A percentile compares a stretch with the other conserved stretches of the same genome.
Conservation (phyloP, 2,888 invertebrate species). For the Torymus aiolomorphi region DNA sequence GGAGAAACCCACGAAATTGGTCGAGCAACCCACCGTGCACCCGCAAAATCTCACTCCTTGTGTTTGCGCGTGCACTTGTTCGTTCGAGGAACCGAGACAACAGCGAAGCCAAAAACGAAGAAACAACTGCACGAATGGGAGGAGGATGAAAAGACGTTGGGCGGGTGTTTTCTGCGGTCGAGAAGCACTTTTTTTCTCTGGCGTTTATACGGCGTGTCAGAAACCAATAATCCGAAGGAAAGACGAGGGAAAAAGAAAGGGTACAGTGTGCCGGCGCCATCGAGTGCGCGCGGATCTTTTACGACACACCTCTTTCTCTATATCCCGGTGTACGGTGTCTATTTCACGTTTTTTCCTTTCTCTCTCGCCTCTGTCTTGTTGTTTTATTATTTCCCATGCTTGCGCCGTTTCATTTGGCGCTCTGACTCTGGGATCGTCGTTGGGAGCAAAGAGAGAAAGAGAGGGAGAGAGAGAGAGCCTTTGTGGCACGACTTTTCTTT, state of each 20-base stretch:
- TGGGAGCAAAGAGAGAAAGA: too few relatives aligned
- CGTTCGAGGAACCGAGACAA: neutral
- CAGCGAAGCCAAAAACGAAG: neutral
- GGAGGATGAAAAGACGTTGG: neutral
- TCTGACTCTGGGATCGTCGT: too few relatives aligned
- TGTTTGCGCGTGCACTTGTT: too few relatives aligned
- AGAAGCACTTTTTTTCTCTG: neutral
- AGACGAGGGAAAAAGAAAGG: slow-evolving; percentile 16
- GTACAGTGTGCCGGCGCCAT: neutral
- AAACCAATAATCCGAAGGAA: slow-evolving; percentile 62
- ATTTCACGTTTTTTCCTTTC: neutral
- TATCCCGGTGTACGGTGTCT: slow-evolving; percentile 17
- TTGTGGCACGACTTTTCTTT: neutral
- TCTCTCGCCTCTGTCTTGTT: too few relatives aligned
- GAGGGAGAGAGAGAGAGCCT: too few relatives aligned
- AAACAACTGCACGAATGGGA: neutral
- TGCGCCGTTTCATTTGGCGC: neutral
- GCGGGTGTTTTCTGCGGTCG: neutral
- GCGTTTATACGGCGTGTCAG: neutral
- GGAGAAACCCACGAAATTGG: too few relatives aligned
- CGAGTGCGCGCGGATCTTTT: slow-evolving; percentile 6
- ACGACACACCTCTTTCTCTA: neutral
- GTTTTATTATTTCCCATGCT: slow-evolving; percentile 6
- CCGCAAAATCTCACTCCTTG: too few relatives aligned
- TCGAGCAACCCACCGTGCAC: too few relatives aligned